A percentile compares a stretch with the other conserved stretches of the same genome.
Conservation (phyloP, 2,888 invertebrate genomes). For the Cantharis lateralis region DNA sequence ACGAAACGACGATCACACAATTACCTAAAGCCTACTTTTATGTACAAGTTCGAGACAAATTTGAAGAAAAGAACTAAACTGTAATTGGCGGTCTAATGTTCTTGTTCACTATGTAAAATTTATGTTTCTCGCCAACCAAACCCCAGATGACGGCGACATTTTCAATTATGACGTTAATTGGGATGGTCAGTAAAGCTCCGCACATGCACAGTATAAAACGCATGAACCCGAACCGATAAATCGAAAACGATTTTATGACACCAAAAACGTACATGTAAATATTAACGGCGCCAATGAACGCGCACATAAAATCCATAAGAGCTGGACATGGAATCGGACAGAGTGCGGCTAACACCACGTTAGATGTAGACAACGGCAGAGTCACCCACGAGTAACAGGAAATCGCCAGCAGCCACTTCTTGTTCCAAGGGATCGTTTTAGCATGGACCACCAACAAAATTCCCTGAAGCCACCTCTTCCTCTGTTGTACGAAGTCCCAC, state of each 20-base stretch:
- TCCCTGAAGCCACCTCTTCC: slow-evolving; percentile 95
- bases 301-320: slow-evolving; percentile 82
- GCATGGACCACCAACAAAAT: slow-evolving; percentile 88
- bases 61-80: slow-evolving; percentile 54
- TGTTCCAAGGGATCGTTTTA: slow-evolving; percentile 75
- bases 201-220: slow-evolving; percentile 79
- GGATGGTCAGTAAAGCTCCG: slow-evolving; percentile 89
- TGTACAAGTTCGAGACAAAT: neutral
- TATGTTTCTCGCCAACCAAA: slow-evolving; percentile 90
- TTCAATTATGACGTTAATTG: slow-evolving; percentile 92
- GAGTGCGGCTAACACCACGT: slow-evolving; percentile 80
- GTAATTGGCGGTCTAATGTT: slow-evolving; percentile 74
- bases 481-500: slow-evolving; percentile 93
- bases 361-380: slow-evolving; percentile 89
- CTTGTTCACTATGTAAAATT: slow-evolving; percentile 96
- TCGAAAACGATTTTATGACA: slow-evolving; percentile 93
- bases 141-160: slow-evolving; percentile 96
- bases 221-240: slow-evolving; percentile 81
- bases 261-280: slow-evolving; percentile 98
- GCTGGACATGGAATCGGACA: slow-evolving; percentile 89
- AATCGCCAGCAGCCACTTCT: slow-evolving; percentile 81
- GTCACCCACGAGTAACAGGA: slow-evolving; percentile 97
- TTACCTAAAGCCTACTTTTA: neutral
- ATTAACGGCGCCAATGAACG: slow-evolving; percentile 91
- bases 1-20: neutral